Evolutionary conservation across 64 coral and sea anemone genomes (phyloP).

Genomic region (Montipora capricornis): DNA sequence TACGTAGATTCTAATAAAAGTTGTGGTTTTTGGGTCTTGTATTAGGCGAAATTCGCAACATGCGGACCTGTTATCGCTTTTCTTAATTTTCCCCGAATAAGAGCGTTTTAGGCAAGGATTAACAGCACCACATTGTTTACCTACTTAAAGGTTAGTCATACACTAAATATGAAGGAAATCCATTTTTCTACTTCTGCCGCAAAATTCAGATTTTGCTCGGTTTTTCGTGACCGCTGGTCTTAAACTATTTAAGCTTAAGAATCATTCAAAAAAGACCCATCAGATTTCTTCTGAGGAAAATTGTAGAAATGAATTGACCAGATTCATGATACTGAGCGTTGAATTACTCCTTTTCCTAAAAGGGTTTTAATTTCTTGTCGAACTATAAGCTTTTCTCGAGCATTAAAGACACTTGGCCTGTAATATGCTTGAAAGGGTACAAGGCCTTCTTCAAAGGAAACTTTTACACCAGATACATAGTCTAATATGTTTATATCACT

Average conservation of each 20-base stretch:
- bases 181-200: no score
- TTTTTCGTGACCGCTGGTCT: not conserved
- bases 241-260: conserved; percentile 11
- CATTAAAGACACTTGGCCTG: conserved; percentile 18
- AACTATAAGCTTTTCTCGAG: conserved; percentile 36
- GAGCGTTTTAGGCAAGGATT: no score
- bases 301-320: not conserved
- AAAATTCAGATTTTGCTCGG: no score
- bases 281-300: not conserved
- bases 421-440: conserved; percentile 2
- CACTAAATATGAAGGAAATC: no score
- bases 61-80: no score
- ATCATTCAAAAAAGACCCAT: conserved; percentile 19
- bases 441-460: conserved; percentile 39
- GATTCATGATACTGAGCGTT: conserved; percentile 5
- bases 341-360: conserved; percentile 11
- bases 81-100: no score
- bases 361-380: conserved; percentile 46
- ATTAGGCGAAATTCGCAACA: no score
- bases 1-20: no score
- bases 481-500: conserved; percentile 42
- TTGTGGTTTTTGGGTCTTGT: no score
- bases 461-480: conserved; percentile 52
- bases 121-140: no score
- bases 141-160: no score